phyloP scores from a whole-genome alignment of 2,888 invertebrate genomes.

The Tetragonisca angustula region DNA sequence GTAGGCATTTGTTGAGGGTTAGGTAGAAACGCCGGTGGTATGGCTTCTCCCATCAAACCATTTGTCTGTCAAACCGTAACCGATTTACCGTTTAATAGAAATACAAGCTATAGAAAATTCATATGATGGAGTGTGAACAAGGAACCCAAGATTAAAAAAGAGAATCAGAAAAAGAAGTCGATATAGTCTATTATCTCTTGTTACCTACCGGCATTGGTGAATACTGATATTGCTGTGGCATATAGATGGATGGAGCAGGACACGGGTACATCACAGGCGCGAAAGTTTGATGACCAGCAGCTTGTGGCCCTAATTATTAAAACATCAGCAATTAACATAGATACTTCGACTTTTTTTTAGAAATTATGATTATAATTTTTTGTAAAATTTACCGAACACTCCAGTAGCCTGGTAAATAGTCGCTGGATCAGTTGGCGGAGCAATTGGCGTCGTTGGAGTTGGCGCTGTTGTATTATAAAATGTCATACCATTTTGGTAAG shows the following conservation, averaged over 20 bases:
- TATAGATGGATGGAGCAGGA: conserved; percentile 82
- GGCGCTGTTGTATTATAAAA: conserved; percentile 83
- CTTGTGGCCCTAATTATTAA: conserved; percentile 78
- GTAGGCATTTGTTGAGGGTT: conserved; percentile 86
- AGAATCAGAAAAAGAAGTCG: conserved; percentile 45
- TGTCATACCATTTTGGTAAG: conserved; percentile 84
- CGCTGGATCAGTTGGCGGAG: conserved; percentile 81
- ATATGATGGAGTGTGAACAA: conserved; percentile 55
- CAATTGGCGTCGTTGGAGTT: conserved; percentile 80
- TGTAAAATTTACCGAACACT: conserved; percentile 79
- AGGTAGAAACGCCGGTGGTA: conserved; percentile 85
- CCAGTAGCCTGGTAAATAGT: conserved; percentile 81
- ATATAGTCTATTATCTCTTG: neutral
- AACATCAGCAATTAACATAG: conserved; percentile 12
- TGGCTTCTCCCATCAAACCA: conserved; percentile 84
- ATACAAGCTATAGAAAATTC: conserved; percentile 61
- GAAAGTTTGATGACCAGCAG: conserved; percentile 82
- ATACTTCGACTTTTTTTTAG: neutral
- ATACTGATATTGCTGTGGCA: conserved; percentile 84
- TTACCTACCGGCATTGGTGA: conserved; percentile 83
- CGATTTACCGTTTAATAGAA: conserved; percentile 76
- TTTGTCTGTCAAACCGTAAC: conserved; percentile 84
- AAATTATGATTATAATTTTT: neutral
- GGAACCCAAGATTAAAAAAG: conserved; percentile 49
- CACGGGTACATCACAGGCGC: conserved; percentile 83